Evolutionary conservation across 1,140 invertebrate species (phyloP).

Genomic region (Drosophila jambulina): DNA sequence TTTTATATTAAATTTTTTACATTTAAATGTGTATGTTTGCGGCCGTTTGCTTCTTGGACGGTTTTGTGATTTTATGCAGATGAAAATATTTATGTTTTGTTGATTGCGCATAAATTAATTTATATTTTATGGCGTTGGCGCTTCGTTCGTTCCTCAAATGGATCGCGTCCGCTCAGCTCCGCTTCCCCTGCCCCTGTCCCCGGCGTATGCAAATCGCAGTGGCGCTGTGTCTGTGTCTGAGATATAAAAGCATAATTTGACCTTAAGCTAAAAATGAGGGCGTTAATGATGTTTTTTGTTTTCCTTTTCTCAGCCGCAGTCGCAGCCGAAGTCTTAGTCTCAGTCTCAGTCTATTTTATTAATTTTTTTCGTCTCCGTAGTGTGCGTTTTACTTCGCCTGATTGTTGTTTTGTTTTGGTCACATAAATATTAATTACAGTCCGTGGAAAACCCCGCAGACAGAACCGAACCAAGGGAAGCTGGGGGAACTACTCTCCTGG

Average conservation of each 20-base stretch:
- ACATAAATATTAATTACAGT: conserved; percentile 78
- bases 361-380: conserved; percentile 42
- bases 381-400: conserved; percentile 36
- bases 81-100: conserved; percentile 84
- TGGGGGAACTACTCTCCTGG: conserved; percentile 25
- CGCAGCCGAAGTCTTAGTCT: neutral
- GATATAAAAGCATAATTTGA: conserved; percentile 83
- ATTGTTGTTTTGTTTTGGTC: conserved; percentile 62
- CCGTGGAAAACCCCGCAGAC: conserved; percentile 43
- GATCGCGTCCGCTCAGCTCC: conserved; percentile 51
- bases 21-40: conserved; percentile 71
- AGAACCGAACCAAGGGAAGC: conserved; percentile 34
- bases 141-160: conserved; percentile 79
- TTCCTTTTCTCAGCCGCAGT: conserved; percentile 38
- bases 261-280: conserved; percentile 81
- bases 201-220: conserved; percentile 65
- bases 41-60: conserved; percentile 71
- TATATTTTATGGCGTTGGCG: conserved; percentile 83
- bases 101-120: conserved; percentile 84
- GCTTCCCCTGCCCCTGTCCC: neutral
- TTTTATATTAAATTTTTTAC: conserved; percentile 62
- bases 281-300: conserved; percentile 81
- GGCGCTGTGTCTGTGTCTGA: conserved; percentile 42
- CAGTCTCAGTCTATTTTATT: conserved; percentile 48
- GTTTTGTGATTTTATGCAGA: conserved; percentile 81